Base-by-base conservation (phyloP, 2,797 vertebrate genomes). In the Cynodonichthys magdalenae region DNA sequence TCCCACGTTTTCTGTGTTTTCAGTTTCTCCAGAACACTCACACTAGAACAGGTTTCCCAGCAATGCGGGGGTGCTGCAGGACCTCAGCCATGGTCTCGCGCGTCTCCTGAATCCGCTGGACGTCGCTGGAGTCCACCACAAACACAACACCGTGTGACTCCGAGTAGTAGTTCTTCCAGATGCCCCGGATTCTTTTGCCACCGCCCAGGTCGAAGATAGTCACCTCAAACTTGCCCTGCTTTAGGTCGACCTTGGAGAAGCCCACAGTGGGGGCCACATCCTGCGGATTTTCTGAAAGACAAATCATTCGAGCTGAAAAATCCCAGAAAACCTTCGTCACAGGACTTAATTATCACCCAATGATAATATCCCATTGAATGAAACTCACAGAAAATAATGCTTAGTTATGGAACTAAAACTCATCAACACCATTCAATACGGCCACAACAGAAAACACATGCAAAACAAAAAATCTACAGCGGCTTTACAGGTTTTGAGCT, bases 1-100 rank as follows among this genome's bases (percentile, higher is more conserved):
- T 39, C 12, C 31, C 36, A 39, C 1, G 12, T 36, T 39, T 4
- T 39, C 36, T 39, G 36, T 11, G 11, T 46, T 17, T 46, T 46
- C 44, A 8, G 17, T 9, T 46, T 18, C 17, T 18, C 15, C 41
- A 24, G 20, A 14, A 2, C 1, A 83, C 95, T 95, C 83, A 97
- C 95, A 96, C 87, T 15, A 97, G 88, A n/a, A 96, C 92, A 10
- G 95, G 95, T 68, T 96, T 97, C 54, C 96, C 95, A 2, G 95
- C 87, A 10, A 96, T 90, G 55, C 92, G 92, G 0, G 93, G 92
- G 80, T 97, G 94, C 66, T 92, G 89, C n/a, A 97, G 90, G 57
- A 97, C 90, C 82, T 89, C 91, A 0, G 92, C 86, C 84, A 97
- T 94, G 20, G 90, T 91, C 66, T 90, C 93, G 51, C 91, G 90